A percentile compares a stretch with the other conserved stretches of the same genome.
Conservation (phyloP, 2,888 invertebrate species). For the Netelia fuscicornis region DNA sequence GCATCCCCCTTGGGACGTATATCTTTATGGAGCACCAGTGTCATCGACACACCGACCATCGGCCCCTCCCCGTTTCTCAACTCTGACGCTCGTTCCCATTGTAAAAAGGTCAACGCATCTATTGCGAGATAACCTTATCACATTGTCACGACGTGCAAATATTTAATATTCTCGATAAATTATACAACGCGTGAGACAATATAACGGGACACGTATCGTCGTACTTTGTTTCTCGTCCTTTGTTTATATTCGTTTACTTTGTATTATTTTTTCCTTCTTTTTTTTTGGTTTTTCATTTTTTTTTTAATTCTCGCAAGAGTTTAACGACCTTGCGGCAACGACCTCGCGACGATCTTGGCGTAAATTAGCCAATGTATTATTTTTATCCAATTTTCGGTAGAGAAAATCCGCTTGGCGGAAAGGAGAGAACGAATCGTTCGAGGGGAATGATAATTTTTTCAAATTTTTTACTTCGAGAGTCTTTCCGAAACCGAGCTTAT, state of each 20-base stretch:
- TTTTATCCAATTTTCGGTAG: no score
- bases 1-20: conserved; percentile 57
- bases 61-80: conserved; percentile 37
- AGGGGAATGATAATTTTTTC: no score
- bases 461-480: no score
- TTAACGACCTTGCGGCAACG: conserved; percentile 20
- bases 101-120: conserved; percentile 81
- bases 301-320: neutral
- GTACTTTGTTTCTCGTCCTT: neutral
- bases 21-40: conserved; percentile 80
- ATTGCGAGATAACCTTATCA: conserved; percentile 79
- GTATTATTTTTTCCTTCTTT: conserved; percentile 5
- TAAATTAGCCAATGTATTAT: neutral
- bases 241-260: conserved; percentile 11
- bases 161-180: conserved; percentile 64
- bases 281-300: conserved; percentile 11
- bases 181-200: conserved; percentile 53
- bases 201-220: conserved; percentile 39
- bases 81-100: conserved; percentile 75
- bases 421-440: no score
- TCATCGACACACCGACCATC: conserved; percentile 76
- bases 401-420: no score
- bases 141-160: conserved; percentile 65
- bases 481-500: neutral
- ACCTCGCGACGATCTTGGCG: neutral